A percentile compares a stretch with the other conserved stretches of the same genome.
Evolutionary conservation across 2,797 vertebrate genomes (phyloP).

Genomic region (Astyanax mexicanus): DNA sequence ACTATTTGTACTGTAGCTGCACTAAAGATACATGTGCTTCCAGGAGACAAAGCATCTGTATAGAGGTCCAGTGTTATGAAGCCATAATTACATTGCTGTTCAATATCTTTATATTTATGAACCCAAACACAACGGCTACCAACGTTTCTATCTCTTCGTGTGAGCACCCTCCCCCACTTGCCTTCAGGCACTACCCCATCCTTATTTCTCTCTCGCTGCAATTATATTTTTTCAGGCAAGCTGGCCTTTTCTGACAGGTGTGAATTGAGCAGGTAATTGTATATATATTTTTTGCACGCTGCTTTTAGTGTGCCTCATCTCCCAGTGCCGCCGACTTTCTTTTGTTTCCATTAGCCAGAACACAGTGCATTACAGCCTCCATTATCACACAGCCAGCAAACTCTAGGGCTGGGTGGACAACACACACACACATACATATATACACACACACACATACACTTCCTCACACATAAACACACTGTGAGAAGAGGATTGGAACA

Average conservation of each 20-base stretch:
- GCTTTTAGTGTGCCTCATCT: slow-evolving; percentile 46
- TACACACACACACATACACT: slow-evolving; percentile 5
- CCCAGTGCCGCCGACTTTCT: slow-evolving; percentile 47
- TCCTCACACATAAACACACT: background rate
- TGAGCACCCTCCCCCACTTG: slow-evolving; percentile 11
- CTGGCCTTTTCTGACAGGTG: slow-evolving; percentile 43
- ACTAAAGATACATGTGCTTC: background rate
- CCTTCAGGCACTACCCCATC: slow-evolving; percentile 32
- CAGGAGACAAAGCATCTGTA: background rate
- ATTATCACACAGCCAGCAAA: slow-evolving; percentile 52
- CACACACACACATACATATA: slow-evolving; percentile 8
- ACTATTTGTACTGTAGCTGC: too few species aligned
- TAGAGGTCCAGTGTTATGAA: background rate
- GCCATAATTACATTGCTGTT: slow-evolving; percentile 24
- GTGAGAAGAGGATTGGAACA: background rate
- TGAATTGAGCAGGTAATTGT: slow-evolving; percentile 57
- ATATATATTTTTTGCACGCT: slow-evolving; percentile 37
- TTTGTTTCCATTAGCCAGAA: slow-evolving; percentile 59
- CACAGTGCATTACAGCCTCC: slow-evolving; percentile 52
- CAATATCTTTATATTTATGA: slow-evolving; percentile 47
- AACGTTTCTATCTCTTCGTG: slow-evolving; percentile 42
- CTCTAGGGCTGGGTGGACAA: slow-evolving; percentile 21
- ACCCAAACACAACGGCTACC: slow-evolving; percentile 39
- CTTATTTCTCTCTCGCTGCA: slow-evolving; percentile 58
- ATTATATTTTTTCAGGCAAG: slow-evolving; percentile 51